Conservation (phyloP, 1,140 invertebrate species). For the Penaeus vannamei region DNA sequence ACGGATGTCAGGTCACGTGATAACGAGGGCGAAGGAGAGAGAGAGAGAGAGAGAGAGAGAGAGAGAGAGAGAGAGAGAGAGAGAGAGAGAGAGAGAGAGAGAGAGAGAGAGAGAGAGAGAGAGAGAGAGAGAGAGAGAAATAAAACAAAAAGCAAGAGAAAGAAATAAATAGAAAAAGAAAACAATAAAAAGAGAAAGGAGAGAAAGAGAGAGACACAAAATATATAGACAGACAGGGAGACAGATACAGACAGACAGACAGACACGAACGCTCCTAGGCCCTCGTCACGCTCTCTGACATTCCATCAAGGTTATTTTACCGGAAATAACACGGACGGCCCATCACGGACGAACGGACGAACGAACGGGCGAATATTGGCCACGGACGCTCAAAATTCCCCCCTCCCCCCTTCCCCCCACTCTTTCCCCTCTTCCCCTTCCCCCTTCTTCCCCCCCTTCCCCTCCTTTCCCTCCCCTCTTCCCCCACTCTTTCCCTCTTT, state of each 20-base stretch:
- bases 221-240: neutral
- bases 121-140: neutral
- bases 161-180: neutral
- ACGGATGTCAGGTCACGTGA: no score
- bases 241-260: neutral
- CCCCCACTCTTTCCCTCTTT: no score
- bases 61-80: constrained; percentile 28
- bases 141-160: neutral
- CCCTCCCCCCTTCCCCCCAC: no score
- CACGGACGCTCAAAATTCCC: no score
- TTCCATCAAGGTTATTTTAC: no score
- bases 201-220: neutral
- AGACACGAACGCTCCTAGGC: neutral
- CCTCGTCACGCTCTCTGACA: no score
- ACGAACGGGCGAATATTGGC: no score
- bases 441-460: neutral
- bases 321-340: no score
- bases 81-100: constrained; percentile 36
- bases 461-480: no score
- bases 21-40: neutral
- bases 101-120: constrained; percentile 28
- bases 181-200: neutral
- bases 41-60: neutral
- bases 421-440: no score
- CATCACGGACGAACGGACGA: no score